Percentiles rank a stretch among this genome's conserved stretches.
phyloP scores from a whole-genome alignment of 2,888 invertebrate species.

The Melanchra persicariae region DNA sequence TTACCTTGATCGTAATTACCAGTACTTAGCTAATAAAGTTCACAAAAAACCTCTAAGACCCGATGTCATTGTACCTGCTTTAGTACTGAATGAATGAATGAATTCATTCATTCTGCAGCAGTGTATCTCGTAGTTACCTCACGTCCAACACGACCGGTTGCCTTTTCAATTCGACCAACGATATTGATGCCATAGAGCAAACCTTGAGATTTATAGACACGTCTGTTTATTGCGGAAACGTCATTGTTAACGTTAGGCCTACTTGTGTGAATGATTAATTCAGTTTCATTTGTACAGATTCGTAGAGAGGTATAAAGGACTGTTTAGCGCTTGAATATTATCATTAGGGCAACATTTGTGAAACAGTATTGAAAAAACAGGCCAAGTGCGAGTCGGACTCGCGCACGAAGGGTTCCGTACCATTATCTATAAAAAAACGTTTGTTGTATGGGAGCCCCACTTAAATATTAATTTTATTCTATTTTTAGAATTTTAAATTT shows the following conservation, averaged over 20 bases:
- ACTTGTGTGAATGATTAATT: constrained; percentile 51
- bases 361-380: not conserved
- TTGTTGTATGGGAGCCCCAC: no score
- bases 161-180: constrained; percentile 76
- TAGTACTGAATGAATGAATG: constrained; percentile 75
- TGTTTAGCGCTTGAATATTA: not conserved
- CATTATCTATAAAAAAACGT: no score
- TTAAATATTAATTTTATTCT: no score
- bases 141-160: constrained; percentile 79
- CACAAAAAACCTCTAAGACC: constrained; percentile 65
- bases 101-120: constrained; percentile 73
- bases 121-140: constrained; percentile 76
- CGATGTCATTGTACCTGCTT: constrained; percentile 73
- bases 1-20: constrained; percentile 59
- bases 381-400: no score
- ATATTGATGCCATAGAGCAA: constrained; percentile 68
- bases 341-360: not conserved
- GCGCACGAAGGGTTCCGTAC: no score
- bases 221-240: constrained; percentile 64
- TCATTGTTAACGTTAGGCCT: constrained; percentile 51
- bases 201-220: constrained; percentile 67
- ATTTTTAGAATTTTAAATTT: no score
- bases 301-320: no score
- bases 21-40: constrained; percentile 45
- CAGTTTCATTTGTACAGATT: constrained; percentile 27